Conservation (phyloP, 2,113 vertebrate genomes). For the Mesitornis unicolor region DNA sequence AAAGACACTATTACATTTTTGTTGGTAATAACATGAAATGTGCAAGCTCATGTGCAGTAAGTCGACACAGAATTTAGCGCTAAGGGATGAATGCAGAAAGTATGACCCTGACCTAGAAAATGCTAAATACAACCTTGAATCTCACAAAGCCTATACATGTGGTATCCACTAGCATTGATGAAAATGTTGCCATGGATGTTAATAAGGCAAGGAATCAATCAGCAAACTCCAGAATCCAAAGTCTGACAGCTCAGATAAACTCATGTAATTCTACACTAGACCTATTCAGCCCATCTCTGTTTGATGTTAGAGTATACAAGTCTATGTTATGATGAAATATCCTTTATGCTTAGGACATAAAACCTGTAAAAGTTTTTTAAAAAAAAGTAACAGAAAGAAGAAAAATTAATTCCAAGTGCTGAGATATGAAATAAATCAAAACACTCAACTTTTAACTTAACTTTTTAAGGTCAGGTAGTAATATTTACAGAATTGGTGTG, state of each 20-base stretch:
- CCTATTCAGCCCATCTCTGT: not conserved
- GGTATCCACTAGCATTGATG: not conserved
- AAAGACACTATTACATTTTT: not conserved
- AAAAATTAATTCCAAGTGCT: not conserved
- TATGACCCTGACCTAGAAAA: not conserved
- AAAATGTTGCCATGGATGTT: not conserved
- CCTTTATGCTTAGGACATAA: not conserved
- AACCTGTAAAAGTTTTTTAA: not conserved
- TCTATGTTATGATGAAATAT: not conserved
- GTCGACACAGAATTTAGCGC: not conserved
- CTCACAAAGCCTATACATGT: not conserved
- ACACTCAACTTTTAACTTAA: not conserved
- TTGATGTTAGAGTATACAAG: not conserved
- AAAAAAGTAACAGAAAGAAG: not conserved
- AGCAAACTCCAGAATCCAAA: not conserved
- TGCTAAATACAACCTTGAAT: not conserved
- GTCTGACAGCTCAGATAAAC: not conserved
- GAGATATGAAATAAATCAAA: not conserved
- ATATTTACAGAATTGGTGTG: not conserved
- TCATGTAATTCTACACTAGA: not conserved
- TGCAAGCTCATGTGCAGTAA: not conserved
- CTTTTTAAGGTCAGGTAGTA: not conserved
- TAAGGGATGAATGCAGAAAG: not conserved
- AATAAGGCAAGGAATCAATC: not conserved
- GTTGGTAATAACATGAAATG: not conserved